Conservation (phyloP, 2,113 vertebrate genomes). For the Oncorhynchus nerka region DNA sequence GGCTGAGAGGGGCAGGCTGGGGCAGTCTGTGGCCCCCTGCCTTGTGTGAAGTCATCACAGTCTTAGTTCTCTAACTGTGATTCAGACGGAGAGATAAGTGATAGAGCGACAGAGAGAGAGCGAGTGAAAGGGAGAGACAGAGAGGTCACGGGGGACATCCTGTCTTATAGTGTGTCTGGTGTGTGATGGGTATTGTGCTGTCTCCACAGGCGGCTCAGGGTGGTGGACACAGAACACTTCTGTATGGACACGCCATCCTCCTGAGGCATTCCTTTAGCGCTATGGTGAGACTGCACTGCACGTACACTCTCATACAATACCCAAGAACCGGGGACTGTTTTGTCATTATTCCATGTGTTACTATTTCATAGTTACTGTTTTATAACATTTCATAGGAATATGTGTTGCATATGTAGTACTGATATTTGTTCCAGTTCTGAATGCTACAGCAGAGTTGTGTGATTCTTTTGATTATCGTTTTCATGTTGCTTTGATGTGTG, state of each 20-base stretch:
- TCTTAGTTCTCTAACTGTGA: not conserved
- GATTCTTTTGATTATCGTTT: conserved; percentile 3
- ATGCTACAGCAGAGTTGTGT: not conserved
- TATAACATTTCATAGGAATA: not conserved
- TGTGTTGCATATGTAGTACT: not conserved
- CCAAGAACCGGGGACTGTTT: no score
- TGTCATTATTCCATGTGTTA: no score
- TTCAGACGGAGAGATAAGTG: conserved; percentile 13
- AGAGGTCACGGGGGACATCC: not conserved
- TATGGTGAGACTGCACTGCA: conserved; percentile 79
- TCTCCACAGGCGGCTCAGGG: conserved; percentile 86
- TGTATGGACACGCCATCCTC: conserved; percentile 94
- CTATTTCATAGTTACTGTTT: no score
- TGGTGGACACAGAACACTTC: conserved; percentile 90
- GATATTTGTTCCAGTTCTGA: not conserved
- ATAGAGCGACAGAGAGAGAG: no score
- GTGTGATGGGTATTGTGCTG: conserved; percentile 23
- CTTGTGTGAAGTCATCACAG: conserved; percentile 37
- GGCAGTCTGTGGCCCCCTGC: not conserved
- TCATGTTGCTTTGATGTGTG: conserved; percentile 35
- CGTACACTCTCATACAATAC: not conserved
- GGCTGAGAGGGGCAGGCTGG: conserved; percentile 5
- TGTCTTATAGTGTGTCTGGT: not conserved
- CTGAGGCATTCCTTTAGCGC: conserved; percentile 92
- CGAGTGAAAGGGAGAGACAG: not conserved